phyloP scores from a whole-genome alignment of 1,140 invertebrate species.

The Periplaneta americana region DNA sequence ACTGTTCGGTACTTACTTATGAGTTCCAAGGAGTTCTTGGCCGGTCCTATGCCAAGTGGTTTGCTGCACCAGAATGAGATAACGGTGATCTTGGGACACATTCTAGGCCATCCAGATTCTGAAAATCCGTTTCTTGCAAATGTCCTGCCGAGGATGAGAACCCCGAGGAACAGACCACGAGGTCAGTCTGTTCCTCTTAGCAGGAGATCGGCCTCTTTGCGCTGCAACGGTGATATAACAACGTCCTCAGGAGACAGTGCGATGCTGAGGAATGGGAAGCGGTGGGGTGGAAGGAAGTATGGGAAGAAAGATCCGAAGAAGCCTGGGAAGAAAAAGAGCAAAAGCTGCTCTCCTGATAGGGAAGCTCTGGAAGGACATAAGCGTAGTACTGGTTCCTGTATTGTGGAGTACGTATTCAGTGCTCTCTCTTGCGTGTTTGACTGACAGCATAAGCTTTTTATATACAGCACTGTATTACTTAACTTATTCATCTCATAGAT shows the following conservation, averaged over 20 bases:
- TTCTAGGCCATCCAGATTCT: slow-evolving; percentile 12
- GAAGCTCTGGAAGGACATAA: not conserved
- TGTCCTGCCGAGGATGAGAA: slow-evolving; percentile 37
- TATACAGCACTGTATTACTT: not conserved
- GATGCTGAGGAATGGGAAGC: not conserved
- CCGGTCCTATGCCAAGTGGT: slow-evolving; percentile 37
- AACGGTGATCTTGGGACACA: slow-evolving; percentile 24
- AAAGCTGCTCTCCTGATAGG: not conserved
- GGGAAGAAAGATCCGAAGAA: slow-evolving; percentile 35
- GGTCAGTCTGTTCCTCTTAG: slow-evolving; percentile 20
- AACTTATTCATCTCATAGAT: not conserved
- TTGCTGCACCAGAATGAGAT: slow-evolving; percentile 36
- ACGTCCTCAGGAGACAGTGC: not conserved
- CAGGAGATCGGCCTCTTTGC: slow-evolving; percentile 17
- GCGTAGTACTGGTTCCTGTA: slow-evolving; percentile 32
- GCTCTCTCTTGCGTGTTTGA: slow-evolving; percentile 42
- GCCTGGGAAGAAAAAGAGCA: slow-evolving; percentile 21
- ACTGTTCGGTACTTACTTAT: slow-evolving; percentile 59
- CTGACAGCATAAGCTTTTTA: slow-evolving; percentile 29
- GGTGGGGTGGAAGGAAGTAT: slow-evolving; percentile 5
- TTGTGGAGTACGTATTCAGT: slow-evolving; percentile 37
- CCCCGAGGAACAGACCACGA: slow-evolving; percentile 30
- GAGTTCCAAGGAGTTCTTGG: slow-evolving; percentile 50
- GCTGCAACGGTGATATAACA: not conserved
- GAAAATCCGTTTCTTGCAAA: slow-evolving; percentile 4